Evolutionary conservation across 2,888 invertebrate species (phyloP).

Genomic region (Xestia c-nigrum): DNA sequence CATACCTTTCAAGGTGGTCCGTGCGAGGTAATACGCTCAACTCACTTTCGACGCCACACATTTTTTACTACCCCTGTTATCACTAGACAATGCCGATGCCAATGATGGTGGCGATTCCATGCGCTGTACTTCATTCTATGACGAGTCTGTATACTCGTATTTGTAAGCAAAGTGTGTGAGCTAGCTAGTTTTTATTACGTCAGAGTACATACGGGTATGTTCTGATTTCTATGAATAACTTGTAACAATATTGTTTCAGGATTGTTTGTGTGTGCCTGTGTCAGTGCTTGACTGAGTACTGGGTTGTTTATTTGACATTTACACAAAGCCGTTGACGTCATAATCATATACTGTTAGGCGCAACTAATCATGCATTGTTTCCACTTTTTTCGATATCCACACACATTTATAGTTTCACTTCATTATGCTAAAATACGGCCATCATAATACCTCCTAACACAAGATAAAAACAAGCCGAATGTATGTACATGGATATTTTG

Average conservation of each 20-base stretch:
- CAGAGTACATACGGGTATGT: background rate
- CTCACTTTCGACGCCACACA: too few species aligned
- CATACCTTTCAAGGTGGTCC: background rate
- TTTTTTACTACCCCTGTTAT: background rate
- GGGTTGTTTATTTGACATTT: conserved; percentile 23
- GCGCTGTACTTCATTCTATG: conserved; percentile 4
- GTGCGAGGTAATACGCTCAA: background rate
- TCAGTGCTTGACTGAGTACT: conserved; percentile 18
- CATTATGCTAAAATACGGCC: background rate
- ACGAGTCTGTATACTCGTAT: background rate
- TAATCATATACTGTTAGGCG: background rate
- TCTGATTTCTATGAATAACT: conserved; percentile 9
- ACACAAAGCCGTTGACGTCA: conserved; percentile 16
- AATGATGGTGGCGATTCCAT: background rate
- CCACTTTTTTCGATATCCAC: background rate
- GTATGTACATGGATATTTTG: background rate
- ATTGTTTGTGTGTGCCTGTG: conserved; percentile 2
- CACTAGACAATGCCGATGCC: too few species aligned
- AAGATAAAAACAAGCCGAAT: background rate
- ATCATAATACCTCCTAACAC: background rate
- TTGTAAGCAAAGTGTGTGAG: background rate
- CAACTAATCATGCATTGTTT: background rate
- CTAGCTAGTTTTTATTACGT: conserved; percentile 12
- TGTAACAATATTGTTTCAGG: conserved; percentile 12
- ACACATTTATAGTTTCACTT: background rate